Evolutionary conservation across 2,113 vertebrate species (phyloP), one percentile per base, ranked within the genome.

Genomic region (Odobenus rosmarus): DNA sequence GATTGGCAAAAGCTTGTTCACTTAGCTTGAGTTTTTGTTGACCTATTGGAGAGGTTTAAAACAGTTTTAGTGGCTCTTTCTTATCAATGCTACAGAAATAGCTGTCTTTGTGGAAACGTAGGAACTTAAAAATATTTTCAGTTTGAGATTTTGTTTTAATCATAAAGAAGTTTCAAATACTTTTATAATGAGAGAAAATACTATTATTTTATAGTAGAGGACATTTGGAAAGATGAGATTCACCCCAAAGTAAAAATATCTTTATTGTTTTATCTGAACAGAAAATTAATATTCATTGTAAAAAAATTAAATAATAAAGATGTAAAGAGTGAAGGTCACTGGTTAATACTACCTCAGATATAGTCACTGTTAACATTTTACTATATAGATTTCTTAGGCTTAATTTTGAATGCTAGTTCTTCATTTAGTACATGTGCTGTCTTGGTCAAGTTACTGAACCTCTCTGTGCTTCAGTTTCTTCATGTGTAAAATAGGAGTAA

Each of bases 1-100:
- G 74, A 84, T 19, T 93, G 96, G 46, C 4, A 62, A 59, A 96
- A 90, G 39, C 23, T 80, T 76, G 12, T 90, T 92, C 36, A 59
- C 79, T 91, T 7, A 55, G 57, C 4, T 95, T 69, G 67, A 74
- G 36, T 42, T 95, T 96, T 87, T 96, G 46, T 80, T 93, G 18
- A 62, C 67, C 21, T 87, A 0, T 83, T 90, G 18, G 87, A 67
- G 28, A 92, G 39, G 18, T 74, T 85, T 69, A 69, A 84, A 88
- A 23, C 31, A 51, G 21, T 80, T 96, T 8, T 53, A 61, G 49
- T 91, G 57, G 61, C 31, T 88, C 0, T 49, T 1, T 14, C 5
- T 95, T 96, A n/a, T 72, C 55, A 81, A 1, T 16, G 18, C 18
- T 80, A 13, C 18, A 81, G 49, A 95, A 96, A 51, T 88, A 62